A percentile compares a stretch with the other conserved stretches of the same genome.
Conservation (phyloP, 1,140 invertebrate species). For the Ditylenchus dipsaci region DNA sequence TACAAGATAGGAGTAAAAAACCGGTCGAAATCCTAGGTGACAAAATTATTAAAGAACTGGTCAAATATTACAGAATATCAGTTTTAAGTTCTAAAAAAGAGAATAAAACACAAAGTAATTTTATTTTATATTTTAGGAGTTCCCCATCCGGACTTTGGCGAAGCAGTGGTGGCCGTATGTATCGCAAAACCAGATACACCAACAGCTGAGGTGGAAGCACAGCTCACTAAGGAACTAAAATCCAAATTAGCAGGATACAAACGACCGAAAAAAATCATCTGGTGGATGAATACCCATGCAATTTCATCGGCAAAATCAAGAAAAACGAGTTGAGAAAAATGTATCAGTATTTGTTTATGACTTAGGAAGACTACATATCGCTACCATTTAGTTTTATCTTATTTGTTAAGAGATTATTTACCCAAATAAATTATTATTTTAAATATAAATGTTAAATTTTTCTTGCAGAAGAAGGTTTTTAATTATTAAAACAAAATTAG, state of each 20-base stretch:
- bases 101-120: not conserved
- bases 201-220: not conserved
- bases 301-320: slow-evolving; percentile 54
- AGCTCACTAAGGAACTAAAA: slow-evolving; percentile 27
- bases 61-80: not conserved
- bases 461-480: no score
- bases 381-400: not conserved
- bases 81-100: no score
- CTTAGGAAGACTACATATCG: not conserved
- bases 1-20: no score
- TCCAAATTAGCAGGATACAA: slow-evolving; percentile 43
- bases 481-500: no score
- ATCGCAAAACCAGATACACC: slow-evolving; percentile 8
- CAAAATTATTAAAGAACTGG: slow-evolving; percentile 3
- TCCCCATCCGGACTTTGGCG: slow-evolving; percentile 55
- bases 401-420: no score
- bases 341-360: slow-evolving; percentile 48
- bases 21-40: no score
- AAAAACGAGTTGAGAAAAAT: slow-evolving; percentile 52
- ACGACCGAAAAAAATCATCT: slow-evolving; percentile 47
- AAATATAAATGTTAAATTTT: no score
- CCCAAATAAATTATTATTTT: no score
- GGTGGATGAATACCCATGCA: slow-evolving; percentile 49
- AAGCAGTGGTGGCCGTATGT: slow-evolving; percentile 53
- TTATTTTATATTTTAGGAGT: slow-evolving; percentile 20